A percentile compares a stretch with the other conserved stretches of the same genome.
phyloP scores from a whole-genome alignment of 2,113 vertebrate genomes.

The Onychostruthus taczanowskii region DNA sequence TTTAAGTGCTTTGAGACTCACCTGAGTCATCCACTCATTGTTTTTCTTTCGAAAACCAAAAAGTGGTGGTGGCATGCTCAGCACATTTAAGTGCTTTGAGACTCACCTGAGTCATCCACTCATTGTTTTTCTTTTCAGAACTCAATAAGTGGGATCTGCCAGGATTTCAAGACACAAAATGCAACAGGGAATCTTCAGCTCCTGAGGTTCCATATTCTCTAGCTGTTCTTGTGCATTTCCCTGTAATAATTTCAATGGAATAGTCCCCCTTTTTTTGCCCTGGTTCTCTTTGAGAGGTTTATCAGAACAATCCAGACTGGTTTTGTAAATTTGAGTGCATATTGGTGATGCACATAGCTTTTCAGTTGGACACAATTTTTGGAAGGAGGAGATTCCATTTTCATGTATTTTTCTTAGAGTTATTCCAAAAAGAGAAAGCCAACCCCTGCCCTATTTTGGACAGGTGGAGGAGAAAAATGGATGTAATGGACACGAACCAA shows the following conservation, averaged over 20 bases:
- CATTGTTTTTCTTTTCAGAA: neutral
- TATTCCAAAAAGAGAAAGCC: neutral
- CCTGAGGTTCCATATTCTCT: neutral
- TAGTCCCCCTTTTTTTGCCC: neutral
- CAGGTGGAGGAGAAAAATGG: neutral
- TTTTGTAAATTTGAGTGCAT: neutral
- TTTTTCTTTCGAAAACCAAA: neutral
- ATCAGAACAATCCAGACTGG: neutral
- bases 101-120: neutral
- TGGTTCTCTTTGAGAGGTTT: neutral
- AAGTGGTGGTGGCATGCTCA: neutral
- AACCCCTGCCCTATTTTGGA: neutral
- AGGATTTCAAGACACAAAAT: neutral
- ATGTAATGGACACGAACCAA: rapidly evolving
- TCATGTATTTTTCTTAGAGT: neutral
- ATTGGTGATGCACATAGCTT: neutral
- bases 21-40: neutral
- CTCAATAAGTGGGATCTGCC: neutral
- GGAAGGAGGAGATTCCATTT: neutral
- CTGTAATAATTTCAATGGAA: neutral
- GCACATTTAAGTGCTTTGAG: neutral
- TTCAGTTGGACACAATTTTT: neutral
- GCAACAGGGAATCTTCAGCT: neutral
- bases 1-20: neutral
- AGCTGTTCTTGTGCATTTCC: neutral